Conservation (phyloP, 2,113 vertebrate species). For the Vanacampus margaritifer region DNA sequence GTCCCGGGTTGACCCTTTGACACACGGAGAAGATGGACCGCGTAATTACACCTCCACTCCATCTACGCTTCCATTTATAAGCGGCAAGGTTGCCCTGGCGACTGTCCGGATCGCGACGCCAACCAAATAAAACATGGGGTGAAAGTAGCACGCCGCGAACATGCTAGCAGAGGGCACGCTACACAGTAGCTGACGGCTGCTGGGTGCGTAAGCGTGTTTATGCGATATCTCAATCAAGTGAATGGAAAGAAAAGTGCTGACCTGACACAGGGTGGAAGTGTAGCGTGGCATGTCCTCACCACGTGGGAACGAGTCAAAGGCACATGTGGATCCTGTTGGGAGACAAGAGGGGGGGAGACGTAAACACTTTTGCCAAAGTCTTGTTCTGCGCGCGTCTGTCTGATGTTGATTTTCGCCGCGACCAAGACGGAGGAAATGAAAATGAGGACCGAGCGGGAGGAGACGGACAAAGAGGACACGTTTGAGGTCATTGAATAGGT, state of each 20-base stretch:
- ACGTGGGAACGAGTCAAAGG: constrained; percentile 40
- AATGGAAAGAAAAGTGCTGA: background rate
- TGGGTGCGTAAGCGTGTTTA: background rate
- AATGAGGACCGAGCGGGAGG: background rate
- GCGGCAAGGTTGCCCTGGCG: background rate
- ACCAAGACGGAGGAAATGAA: constrained; percentile 6
- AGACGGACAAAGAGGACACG: constrained; percentile 6
- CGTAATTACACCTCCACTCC: background rate
- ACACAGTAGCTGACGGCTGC: constrained; percentile 10
- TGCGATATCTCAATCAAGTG: background rate
- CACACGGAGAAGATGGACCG: background rate
- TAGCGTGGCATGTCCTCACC: constrained; percentile 19
- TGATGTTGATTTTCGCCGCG: constrained; percentile 5
- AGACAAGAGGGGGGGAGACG: constrained; percentile 46
- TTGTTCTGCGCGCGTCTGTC: constrained; percentile 4
- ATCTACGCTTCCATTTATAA: background rate
- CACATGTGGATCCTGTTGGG: constrained; percentile 58
- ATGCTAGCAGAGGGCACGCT: background rate
- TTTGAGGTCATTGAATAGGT: constrained; percentile 6
- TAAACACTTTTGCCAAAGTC: constrained; percentile 55
- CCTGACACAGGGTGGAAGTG: background rate
- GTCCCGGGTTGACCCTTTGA: background rate
- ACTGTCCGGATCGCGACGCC: background rate
- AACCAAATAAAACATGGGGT: constrained; percentile 33
- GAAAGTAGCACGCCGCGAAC: background rate